Evolutionary conservation across 2,113 vertebrate species (phyloP).

Genomic region (Cavia aperea): DNA sequence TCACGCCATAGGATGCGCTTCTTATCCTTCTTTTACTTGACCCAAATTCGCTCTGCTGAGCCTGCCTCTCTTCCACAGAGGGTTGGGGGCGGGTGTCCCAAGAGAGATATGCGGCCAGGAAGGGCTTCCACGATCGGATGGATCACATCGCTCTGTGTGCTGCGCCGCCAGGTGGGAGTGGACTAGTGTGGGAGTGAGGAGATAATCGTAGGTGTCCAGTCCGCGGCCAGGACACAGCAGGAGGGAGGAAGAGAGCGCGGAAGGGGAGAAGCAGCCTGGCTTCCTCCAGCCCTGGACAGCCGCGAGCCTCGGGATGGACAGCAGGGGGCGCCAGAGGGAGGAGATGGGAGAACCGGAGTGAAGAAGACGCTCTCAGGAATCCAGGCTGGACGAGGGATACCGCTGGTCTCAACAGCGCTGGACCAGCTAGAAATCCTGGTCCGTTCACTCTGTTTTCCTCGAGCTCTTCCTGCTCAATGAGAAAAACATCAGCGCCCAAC

Average conservation of each 20-base stretch:
- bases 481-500: neutral
- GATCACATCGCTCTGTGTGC: neutral
- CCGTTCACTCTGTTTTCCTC: neutral
- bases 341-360: neutral
- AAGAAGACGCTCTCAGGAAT: neutral
- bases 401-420: neutral
- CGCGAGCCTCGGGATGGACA: neutral
- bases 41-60: neutral
- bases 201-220: neutral
- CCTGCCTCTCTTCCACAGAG: too few species aligned
- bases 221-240: neutral
- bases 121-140: neutral
- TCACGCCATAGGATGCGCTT: neutral
- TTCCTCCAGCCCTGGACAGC: neutral
- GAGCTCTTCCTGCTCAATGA: neutral
- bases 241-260: neutral
- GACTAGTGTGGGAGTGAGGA: neutral
- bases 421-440: neutral
- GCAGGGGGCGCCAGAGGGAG: neutral
- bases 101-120: neutral
- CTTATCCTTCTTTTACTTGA: neutral
- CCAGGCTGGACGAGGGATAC: neutral
- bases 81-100: neutral
- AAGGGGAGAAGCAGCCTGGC: neutral
- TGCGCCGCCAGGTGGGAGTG: neutral